Base-by-base conservation (phyloP, 2,888 invertebrate genomes). In the Platycheirus rosarum region DNA sequence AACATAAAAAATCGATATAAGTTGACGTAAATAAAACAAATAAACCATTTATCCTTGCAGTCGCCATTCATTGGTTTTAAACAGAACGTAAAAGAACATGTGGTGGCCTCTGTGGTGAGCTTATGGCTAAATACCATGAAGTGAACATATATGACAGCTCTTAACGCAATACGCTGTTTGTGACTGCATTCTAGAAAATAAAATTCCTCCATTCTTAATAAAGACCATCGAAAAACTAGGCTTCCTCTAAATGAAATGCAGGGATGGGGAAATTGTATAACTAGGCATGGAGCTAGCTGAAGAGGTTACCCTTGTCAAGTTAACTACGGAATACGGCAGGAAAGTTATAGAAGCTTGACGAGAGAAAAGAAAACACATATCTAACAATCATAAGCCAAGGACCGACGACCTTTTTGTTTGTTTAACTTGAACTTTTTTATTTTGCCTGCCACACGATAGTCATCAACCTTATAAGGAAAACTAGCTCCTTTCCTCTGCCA, bases 361-460 rank as follows among this genome's bases (percentile, higher is more conserved):
- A 40, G 26, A 18, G 6, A 57, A 51, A 18, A 18, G 7, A 1
- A 16, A 11, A 35, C 14, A n/a, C n/a, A n/a, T n/a, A n/a, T n/a
- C n/a, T n/a, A n/a, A n/a, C n/a, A n/a, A n/a, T n/a, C n/a, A n/a
- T 11, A 42, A 1, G 14, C 37, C 78, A 53, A 68, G 53, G 55
- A 44, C n/a, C n/a, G n/a, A 40, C 63, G 63, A 69, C 55, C 75
- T 57, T 57, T 75, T 68, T 79, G 57, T 69, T 69, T 79, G 44
- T 69, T 75, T 80, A 75, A 70, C 57, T 75, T 75, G 69, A 70
- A 70, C 37, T 53, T 80, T 55, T 57, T 60, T 60, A 46, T 55
- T 53, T 35, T 35, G 37, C 46, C 55, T 55, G 63, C 20, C 79
- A 62, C 14, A 68, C 18, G 63, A 62, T 44, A 74, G 73, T 73